A percentile compares a stretch with the other conserved stretches of the same genome.
Evolutionary conservation across 2,797 vertebrate genomes (phyloP).

Genomic region (Cetoscarus ocellatus): DNA sequence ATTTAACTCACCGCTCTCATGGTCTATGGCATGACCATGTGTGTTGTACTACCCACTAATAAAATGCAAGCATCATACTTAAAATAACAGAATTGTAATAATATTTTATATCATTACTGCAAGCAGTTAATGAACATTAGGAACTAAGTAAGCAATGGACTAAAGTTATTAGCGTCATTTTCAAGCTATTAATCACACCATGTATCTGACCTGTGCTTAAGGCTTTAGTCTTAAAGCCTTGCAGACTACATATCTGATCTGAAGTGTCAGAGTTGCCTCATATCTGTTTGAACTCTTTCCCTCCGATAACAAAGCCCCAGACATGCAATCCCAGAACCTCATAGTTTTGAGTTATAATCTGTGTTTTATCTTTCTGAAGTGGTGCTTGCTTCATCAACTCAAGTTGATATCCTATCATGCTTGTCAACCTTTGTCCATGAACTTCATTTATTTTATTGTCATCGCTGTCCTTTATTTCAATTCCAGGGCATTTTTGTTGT

Average conservation of each 20-base stretch:
- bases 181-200: too few relatives aligned
- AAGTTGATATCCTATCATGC: neutral
- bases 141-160: too few relatives aligned
- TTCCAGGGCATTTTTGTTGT: neutral
- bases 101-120: too few relatives aligned
- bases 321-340: neutral
- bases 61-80: too few relatives aligned
- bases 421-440: too few relatives aligned
- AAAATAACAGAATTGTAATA: too few relatives aligned
- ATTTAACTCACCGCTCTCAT: too few relatives aligned
- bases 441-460: neutral
- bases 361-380: neutral
- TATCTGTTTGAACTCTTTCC: neutral
- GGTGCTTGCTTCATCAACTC: neutral
- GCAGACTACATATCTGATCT: neutral
- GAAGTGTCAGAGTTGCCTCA: neutral
- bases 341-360: neutral
- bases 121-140: too few relatives aligned
- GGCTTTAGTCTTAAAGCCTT: neutral
- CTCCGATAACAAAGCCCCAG: neutral
- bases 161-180: too few relatives aligned
- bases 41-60: too few relatives aligned
- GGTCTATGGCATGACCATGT: too few relatives aligned
- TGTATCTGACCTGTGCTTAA: neutral
- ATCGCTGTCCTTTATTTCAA: neutral